phyloP scores from a whole-genome alignment of 2,113 vertebrate species.

The Trogon melanurus region DNA sequence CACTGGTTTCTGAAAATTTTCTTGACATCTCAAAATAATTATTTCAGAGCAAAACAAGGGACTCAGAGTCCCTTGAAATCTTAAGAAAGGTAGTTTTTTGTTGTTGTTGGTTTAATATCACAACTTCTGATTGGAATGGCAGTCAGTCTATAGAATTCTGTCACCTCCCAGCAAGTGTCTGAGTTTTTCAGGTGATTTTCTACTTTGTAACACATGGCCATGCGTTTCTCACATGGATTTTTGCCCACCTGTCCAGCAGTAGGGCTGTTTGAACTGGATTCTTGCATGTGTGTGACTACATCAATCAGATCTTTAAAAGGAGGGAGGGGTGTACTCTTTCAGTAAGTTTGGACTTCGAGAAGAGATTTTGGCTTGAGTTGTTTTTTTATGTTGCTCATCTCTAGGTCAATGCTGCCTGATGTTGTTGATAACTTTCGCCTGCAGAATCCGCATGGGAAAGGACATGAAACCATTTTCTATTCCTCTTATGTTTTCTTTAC shows the following conservation, averaged over 20 bases:
- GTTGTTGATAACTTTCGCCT: slow-evolving; percentile 92
- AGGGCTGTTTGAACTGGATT: not conserved
- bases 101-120: not conserved
- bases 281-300: not conserved
- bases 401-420: slow-evolving; percentile 96
- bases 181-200: not conserved
- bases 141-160: not conserved
- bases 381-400: not conserved
- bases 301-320: not conserved
- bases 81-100: fast-evolving
- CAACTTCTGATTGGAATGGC: not conserved
- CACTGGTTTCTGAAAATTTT: not conserved
- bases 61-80: not conserved
- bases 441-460: slow-evolving; percentile 82
- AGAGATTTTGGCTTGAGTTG: not conserved
- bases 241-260: not conserved
- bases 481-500: slow-evolving; percentile 96
- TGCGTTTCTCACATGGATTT: not conserved
- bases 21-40: not conserved
- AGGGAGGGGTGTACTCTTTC: not conserved
- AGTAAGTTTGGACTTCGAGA: not conserved
- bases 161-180: not conserved
- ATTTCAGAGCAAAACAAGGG: not conserved
- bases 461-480: slow-evolving; percentile 96
- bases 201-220: not conserved